Percentiles rank a stretch among this genome's conserved stretches.
These are phyloP conservation scores for Camptogramma bilineatum DNA, from an alignment of 2,888 invertebrate genomes.

Conservation along the genomic window DNA sequence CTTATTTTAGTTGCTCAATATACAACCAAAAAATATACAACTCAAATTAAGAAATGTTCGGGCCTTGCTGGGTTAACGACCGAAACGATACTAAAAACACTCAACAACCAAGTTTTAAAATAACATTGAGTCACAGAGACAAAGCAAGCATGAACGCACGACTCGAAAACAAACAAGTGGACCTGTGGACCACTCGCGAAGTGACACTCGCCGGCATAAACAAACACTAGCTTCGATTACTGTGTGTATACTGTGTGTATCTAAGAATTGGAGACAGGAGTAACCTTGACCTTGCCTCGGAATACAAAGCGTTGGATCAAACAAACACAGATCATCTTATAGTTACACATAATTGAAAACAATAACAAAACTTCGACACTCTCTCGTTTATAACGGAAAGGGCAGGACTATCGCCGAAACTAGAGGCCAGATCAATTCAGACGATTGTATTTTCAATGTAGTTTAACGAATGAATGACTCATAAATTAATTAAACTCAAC, in stretches of 20 bases:
- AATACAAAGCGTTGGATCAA: neutral
- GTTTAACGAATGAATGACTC: constrained; percentile 24
- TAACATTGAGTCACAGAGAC: constrained; percentile 30
- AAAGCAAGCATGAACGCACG: constrained; percentile 17
- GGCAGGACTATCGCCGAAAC: constrained; percentile 3
- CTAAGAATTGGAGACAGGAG: constrained; percentile 11
- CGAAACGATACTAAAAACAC: constrained; percentile 10
- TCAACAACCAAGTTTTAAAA: constrained; percentile 15
- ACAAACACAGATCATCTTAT: constrained; percentile 1
- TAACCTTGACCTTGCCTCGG: constrained; percentile 18
- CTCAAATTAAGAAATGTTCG: neutral
- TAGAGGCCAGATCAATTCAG: constrained; percentile 23
- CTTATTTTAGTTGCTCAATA: too few species aligned
- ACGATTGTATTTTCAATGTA: constrained; percentile 9
- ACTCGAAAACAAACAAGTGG: constrained; percentile 25
- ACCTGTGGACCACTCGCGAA: constrained; percentile 19
- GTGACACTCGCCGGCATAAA: constrained; percentile 27
- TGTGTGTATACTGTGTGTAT: constrained; percentile 3
- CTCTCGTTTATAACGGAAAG: neutral
- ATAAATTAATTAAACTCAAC: constrained; percentile 23
- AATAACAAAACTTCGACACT: neutral
- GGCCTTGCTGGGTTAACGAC: constrained; percentile 6
- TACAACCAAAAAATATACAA: constrained; percentile 7
- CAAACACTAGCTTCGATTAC: constrained; percentile 20
- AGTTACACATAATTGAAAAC: neutral